These are phyloP conservation scores for Heliconius melpomene DNA, from an alignment of 1,140 invertebrate species.

Conservation along the genomic window DNA sequence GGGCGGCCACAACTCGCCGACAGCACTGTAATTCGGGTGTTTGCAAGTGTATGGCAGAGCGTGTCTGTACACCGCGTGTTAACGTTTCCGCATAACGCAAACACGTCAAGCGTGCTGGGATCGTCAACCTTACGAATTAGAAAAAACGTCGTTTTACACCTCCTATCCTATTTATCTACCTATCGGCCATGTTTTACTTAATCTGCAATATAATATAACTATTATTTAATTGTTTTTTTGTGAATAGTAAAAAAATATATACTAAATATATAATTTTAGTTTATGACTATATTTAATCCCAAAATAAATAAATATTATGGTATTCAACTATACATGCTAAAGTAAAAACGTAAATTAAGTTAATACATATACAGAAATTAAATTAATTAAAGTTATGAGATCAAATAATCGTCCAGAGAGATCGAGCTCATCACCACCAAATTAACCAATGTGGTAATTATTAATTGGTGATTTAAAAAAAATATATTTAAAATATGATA, in stretches of 20 bases:
- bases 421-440: background rate
- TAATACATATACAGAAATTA: no score
- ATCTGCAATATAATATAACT: background rate
- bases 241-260: background rate
- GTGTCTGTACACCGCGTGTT: slow-evolving; percentile 68
- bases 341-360: no score
- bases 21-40: slow-evolving; percentile 47
- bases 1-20: no score
- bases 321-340: no score
- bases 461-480: background rate
- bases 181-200: background rate
- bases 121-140: slow-evolving; percentile 77
- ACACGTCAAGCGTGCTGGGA: slow-evolving; percentile 66
- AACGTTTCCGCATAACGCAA: slow-evolving; percentile 77
- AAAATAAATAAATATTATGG: no score
- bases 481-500: background rate
- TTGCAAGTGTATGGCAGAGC: slow-evolving; percentile 23
- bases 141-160: slow-evolving; percentile 70
- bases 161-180: slow-evolving; percentile 7
- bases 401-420: no score
- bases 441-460: background rate
- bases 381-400: no score
- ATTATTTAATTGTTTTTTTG: background rate
- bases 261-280: no score
- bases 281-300: no score